Evolutionary conservation across 1,140 invertebrate species (phyloP), one percentile per base, ranked within the genome.

Genomic region (Atopsyche davidsoni): DNA sequence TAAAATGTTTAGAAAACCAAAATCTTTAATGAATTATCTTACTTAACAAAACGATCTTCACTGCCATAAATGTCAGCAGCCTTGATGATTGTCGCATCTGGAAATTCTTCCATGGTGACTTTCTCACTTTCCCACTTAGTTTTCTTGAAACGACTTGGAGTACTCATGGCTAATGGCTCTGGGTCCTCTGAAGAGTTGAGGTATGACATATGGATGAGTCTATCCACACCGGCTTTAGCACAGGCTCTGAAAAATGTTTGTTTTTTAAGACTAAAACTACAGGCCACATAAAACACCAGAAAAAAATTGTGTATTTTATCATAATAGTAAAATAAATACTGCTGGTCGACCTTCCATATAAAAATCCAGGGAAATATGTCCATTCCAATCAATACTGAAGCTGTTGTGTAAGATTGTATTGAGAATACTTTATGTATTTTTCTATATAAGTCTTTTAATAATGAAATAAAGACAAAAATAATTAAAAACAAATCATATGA

Each of bases 101-200:
- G 96, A 70, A 98, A 99, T 68, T 96, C 94, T 67, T 93, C 84
- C 51, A 75, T 76, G 0, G 99, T 93, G 13, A 87, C 92, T 60
- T 77, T 59, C 73, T 99, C 96, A 17, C 94, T 93, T 31, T 73
- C 60, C 67, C 79, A 90, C 76, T 92, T 92, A 47, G 81, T 81
- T 61, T 72, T 76, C 28, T 88, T 75, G 60, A 75, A 87, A 61
- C 74, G 62, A 1, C 87, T 91, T 17, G 87, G 87, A 24, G 67
- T 70, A 52, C 73, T 72, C 53, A 75, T 60, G 62, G 81, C 82
- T 61, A 75, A 60, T 19, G 82, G 77, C 53, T 82, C 69, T 9
- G 86, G 85, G 50, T 86, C 63, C 31, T 79, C 68, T 38, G 67
- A 66, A 23, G 78, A 81, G 73, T 91, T 92, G 14, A 93, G 64